phyloP scores from a whole-genome alignment of 2,888 invertebrate species.

The Drosophila villosipedis region DNA sequence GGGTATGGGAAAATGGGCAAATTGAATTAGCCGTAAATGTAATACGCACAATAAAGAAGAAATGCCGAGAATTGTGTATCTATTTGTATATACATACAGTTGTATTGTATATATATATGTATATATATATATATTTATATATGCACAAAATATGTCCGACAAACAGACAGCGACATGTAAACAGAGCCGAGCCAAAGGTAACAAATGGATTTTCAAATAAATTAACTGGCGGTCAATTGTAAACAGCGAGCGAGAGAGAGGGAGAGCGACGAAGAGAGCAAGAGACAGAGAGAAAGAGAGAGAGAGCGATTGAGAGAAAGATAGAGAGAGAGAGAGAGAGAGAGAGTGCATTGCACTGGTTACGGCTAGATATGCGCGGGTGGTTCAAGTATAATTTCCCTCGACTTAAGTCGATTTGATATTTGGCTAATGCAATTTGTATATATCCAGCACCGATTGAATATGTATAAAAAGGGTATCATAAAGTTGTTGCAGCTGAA shows the following conservation, averaged over 20 bases:
- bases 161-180: constrained; percentile 56
- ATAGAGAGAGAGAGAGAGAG: neutral
- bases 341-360: constrained; percentile 52
- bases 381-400: neutral
- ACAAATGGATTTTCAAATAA: constrained; percentile 80
- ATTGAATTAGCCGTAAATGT: constrained; percentile 71
- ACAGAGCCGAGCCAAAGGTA: constrained; percentile 76
- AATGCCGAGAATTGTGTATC: constrained; percentile 48
- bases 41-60: constrained; percentile 41
- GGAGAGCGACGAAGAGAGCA: constrained; percentile 6
- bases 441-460: neutral
- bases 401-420: too few relatives aligned
- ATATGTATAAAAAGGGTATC: neutral
- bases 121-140: constrained; percentile 13
- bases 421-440: neutral
- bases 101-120: neutral
- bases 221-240: constrained; percentile 69
- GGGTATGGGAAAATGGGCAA: constrained; percentile 36
- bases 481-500: neutral
- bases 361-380: constrained; percentile 49
- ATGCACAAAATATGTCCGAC: constrained; percentile 23
- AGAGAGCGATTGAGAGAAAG: too few relatives aligned
- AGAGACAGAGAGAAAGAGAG: neutral
- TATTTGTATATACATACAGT: constrained; percentile 12
- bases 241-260: constrained; percentile 55